Conservation (phyloP, 2,888 invertebrate species). For the Agonopterix heracliana region DNA sequence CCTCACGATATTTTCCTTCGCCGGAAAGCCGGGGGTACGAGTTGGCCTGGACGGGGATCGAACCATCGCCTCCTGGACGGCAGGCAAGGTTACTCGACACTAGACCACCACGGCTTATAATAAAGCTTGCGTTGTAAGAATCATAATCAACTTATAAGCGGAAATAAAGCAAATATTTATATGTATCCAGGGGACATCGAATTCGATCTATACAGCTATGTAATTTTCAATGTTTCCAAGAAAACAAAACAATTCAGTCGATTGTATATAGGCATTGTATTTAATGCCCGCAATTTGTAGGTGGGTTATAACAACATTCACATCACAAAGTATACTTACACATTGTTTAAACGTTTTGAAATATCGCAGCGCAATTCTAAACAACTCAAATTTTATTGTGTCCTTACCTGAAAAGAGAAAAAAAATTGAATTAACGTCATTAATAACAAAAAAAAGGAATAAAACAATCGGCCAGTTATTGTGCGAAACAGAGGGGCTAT, state of each 20-base stretch:
- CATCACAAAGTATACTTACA: constrained; percentile 8
- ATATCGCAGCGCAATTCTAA: constrained; percentile 34
- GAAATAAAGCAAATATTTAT: too few relatives aligned
- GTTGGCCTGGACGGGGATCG: too few relatives aligned
- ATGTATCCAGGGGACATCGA: too few relatives aligned
- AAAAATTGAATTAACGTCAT: constrained; percentile 39
- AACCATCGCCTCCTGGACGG: too few relatives aligned
- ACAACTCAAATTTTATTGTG: constrained; percentile 43
- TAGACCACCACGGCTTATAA: too few relatives aligned
- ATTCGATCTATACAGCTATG: not conserved
- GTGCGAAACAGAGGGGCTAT: constrained; percentile 34
- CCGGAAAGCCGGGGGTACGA: too few relatives aligned
- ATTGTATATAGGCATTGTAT: constrained; percentile 14
- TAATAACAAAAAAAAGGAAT: constrained; percentile 37
- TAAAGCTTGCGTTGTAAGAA: too few relatives aligned
- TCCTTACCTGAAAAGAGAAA: constrained; percentile 60
- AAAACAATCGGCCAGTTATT: constrained; percentile 36
- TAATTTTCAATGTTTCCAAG: constrained; percentile 18
- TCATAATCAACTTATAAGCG: too few relatives aligned
- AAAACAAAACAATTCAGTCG: constrained; percentile 22
- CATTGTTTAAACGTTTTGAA: constrained; percentile 36
- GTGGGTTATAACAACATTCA: constrained; percentile 7
- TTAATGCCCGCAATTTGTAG: constrained; percentile 2
- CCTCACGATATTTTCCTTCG: too few relatives aligned
- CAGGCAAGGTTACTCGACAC: too few relatives aligned